A percentile compares a stretch with the other conserved stretches of the same genome.
phyloP scores from a whole-genome alignment of 2,888 invertebrate species.

The Lasioglossum villosulum region DNA sequence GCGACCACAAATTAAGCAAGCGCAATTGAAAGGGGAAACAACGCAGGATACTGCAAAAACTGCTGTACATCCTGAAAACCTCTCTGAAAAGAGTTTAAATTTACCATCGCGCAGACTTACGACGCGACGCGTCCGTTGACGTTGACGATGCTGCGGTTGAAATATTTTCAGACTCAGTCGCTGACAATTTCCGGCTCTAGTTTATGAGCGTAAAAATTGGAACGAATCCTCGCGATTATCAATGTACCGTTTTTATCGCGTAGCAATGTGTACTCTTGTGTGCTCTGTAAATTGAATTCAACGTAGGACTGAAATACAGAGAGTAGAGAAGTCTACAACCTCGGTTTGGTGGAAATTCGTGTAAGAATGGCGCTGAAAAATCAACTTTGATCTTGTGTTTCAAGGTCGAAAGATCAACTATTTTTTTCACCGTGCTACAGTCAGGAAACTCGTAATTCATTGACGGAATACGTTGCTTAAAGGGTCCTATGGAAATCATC shows the following conservation, averaged over 20 bases:
- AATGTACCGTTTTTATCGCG: background rate
- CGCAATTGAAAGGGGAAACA: background rate
- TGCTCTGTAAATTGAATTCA: background rate
- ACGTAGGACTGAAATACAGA: background rate
- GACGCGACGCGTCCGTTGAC: background rate
- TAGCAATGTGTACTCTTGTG: background rate
- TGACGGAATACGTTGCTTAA: no score
- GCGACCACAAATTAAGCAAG: slow-evolving; percentile 2
- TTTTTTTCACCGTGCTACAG: no score
- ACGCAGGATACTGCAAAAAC: slow-evolving; percentile 7
- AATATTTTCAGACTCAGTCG: background rate
- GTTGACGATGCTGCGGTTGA: background rate
- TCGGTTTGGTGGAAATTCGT: no score
- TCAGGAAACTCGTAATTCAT: no score
- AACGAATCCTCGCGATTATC: background rate
- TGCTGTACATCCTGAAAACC: background rate
- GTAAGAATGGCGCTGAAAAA: no score
- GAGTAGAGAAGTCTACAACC: no score
- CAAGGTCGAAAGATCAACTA: no score
- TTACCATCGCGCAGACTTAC: background rate
- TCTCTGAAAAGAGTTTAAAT: slow-evolving; percentile 2
- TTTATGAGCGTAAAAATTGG: background rate
- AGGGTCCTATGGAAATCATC: no score
- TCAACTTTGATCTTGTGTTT: no score
- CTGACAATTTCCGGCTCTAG: background rate